Evolutionary conservation across 1,140 invertebrate genomes (phyloP).

Genomic region (Eumaeus atala): DNA sequence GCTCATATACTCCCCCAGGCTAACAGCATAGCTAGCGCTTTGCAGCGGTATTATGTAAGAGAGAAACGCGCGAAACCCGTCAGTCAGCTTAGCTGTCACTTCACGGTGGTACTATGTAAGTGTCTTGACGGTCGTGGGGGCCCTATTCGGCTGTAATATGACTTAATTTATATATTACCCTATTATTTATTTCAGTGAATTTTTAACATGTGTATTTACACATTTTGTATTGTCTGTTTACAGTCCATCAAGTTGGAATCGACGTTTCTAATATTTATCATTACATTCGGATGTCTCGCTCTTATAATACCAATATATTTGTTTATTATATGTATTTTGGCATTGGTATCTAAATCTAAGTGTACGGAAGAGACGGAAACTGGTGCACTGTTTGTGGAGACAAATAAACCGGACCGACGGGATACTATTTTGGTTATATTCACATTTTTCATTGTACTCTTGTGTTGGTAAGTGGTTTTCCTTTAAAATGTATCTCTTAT

Average conservation of each 20-base stretch:
- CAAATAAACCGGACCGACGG: slow-evolving; percentile 46
- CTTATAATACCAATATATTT: slow-evolving; percentile 57
- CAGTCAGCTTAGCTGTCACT: no score
- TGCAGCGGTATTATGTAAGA: no score
- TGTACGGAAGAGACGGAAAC: slow-evolving; percentile 55
- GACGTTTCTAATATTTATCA: slow-evolving; percentile 52
- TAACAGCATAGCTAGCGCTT: no score
- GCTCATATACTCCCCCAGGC: no score
- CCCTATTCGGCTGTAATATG: no score
- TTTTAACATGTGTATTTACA: not conserved
- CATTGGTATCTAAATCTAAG: slow-evolving; percentile 48
- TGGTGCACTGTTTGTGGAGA: slow-evolving; percentile 55
- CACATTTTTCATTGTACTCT: slow-evolving; percentile 48
- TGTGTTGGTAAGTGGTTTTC: slow-evolving; percentile 51
- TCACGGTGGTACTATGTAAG: no score
- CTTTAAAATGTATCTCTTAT: no score
- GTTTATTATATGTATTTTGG: slow-evolving; percentile 46
- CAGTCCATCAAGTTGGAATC: slow-evolving; percentile 66
- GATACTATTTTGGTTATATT: slow-evolving; percentile 42
- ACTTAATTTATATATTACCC: not conserved
- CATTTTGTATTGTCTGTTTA: not conserved
- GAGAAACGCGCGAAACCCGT: no score
- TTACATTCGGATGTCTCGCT: slow-evolving; percentile 53
- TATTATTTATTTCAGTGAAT: not conserved
- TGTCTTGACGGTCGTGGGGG: no score